Base-by-base conservation (phyloP, 1,140 invertebrate genomes). In the Drosophila kikkawai region DNA sequence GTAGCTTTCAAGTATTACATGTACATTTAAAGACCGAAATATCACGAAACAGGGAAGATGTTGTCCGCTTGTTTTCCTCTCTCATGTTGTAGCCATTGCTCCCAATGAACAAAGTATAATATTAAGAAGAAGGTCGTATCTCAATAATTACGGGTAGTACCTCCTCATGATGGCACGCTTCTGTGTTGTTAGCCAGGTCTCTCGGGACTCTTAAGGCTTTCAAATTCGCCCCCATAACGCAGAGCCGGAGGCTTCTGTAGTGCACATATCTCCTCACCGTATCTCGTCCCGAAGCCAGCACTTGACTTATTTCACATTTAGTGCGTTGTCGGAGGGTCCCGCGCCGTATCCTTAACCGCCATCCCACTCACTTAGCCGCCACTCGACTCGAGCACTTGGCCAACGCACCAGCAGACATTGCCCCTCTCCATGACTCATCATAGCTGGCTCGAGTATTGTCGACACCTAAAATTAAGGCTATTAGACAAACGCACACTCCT, bases 401-500 rank as follows among this genome's bases (percentile, higher is more conserved):
- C 44, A 53, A 39, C 37, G 55, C 47, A 29, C 44, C 45, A 36
- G 13, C 63, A 12, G 22, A 44, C 44, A 66, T 63, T 64, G 17
- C 47, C 64, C 15, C 42, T 45, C 45, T 57, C 37, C 64, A 41
- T 68, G 80, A 61, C 53, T 60, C 56, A 61, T 75, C 60, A 69
- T 63, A 69, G 74, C 73, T 78, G 80, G 67, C 78, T 84, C 65
- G 77, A 80, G 63, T 64, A 45, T 41, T 85, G 75, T 81, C 78
- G 82, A 81, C 75, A 85, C 82, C 82, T 85, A 56, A 85, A 85
- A 81, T 85, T 81, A 85, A 71, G 74, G 57, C 80, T 80, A 80
- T 84, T 79, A 73, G 65, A 41, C 64, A 56, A 70, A 69, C 64
- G 39, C 44, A 63, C 64, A 51, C 45, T 68, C 39, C 34, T 29